Percentiles rank a stretch among this genome's conserved stretches.
Conservation (phyloP, 2,888 invertebrate genomes). For the Phalangium opilio region DNA sequence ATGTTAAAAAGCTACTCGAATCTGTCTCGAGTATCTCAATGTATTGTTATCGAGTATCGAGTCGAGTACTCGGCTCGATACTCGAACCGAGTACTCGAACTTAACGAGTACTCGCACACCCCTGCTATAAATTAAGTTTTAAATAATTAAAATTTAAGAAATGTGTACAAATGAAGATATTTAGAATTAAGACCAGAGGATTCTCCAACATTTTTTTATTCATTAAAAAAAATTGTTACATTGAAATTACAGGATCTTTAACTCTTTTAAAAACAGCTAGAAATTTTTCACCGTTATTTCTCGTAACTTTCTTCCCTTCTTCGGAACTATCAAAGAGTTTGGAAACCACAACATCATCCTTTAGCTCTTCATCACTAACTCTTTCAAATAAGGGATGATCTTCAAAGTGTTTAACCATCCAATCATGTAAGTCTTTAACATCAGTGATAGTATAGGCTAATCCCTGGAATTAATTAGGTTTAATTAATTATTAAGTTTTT, state of each 20-base stretch:
- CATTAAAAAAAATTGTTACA: neutral
- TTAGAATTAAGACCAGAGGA: no score
- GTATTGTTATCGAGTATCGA: no score
- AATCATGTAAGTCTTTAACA: conserved; percentile 88
- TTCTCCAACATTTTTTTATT: no score
- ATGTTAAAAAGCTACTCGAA: no score
- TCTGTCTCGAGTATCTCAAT: no score
- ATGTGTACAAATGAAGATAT: no score
- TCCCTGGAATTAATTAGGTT: conserved; percentile 45
- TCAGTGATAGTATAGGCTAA: conserved; percentile 93
- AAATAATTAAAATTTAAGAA: no score
- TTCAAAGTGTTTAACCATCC: conserved; percentile 86
- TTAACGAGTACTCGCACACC: no score
- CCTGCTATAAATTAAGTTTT: no score
- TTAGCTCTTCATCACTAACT: conserved; percentile 53
- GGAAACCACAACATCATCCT: conserved; percentile 65
- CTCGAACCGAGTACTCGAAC: no score
- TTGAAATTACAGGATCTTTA: conserved; percentile 31
- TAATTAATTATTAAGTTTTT: no score
- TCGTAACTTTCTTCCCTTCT: conserved; percentile 92
- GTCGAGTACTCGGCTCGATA: no score
- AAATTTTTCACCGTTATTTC: conserved; percentile 87
- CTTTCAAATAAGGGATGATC: conserved; percentile 78
- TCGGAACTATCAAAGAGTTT: conserved; percentile 85
- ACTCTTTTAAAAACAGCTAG: conserved; percentile 71